Evolutionary conservation across 2,888 invertebrate species (phyloP).

Genomic region (Trissolcus brochymenae): DNA sequence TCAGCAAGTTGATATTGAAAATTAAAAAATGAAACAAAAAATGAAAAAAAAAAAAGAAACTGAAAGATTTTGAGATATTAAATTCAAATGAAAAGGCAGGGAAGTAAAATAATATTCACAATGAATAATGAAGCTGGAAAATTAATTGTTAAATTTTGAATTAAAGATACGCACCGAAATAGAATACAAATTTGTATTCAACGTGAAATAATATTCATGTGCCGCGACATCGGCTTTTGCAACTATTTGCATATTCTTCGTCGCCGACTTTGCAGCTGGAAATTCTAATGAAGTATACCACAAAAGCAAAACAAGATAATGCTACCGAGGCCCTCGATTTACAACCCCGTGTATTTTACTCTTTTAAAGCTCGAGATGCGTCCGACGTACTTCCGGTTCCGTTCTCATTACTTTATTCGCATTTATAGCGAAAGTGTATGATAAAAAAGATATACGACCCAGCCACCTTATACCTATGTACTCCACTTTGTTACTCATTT

Average conservation of each 20-base stretch:
- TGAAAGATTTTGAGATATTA: not conserved
- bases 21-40: not conserved
- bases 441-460: slow-evolving; percentile 36
- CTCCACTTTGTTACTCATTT: slow-evolving; percentile 22
- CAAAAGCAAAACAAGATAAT: slow-evolving; percentile 53
- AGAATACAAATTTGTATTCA: slow-evolving; percentile 33
- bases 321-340: slow-evolving; percentile 50
- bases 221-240: slow-evolving; percentile 39
- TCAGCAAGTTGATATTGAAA: not conserved
- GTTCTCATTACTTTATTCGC: slow-evolving; percentile 45
- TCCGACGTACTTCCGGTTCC: slow-evolving; percentile 48
- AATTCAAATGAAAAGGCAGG: too few species aligned
- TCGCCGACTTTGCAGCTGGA: slow-evolving; percentile 43
- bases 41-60: not conserved
- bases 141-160: slow-evolving; percentile 11
- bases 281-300: slow-evolving; percentile 56
- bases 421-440: slow-evolving; percentile 30
- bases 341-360: slow-evolving; percentile 54
- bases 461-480: slow-evolving; percentile 4
- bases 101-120: slow-evolving; percentile 15
- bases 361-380: slow-evolving; percentile 47
- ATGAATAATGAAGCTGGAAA: slow-evolving; percentile 25
- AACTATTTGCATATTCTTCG: slow-evolving; percentile 48
- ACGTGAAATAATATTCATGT: slow-evolving; percentile 39
- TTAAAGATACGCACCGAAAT: slow-evolving; percentile 25